Evolutionary conservation across 2,113 vertebrate species (phyloP).

Genomic region (Mionectes macconnelli): DNA sequence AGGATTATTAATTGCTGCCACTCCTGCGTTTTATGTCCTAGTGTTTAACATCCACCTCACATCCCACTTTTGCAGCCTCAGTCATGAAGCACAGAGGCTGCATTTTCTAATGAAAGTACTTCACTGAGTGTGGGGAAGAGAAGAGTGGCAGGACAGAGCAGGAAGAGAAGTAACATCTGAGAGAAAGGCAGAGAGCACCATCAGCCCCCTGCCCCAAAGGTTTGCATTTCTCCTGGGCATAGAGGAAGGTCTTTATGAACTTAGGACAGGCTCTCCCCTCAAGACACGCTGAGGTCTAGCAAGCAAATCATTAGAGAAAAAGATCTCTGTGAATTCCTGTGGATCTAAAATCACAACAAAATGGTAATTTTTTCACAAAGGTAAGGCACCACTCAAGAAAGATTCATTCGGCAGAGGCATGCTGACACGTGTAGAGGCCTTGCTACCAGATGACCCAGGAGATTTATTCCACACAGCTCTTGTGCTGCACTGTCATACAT

Average conservation of each 20-base stretch:
- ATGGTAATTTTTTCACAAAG: neutral
- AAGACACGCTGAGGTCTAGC: neutral
- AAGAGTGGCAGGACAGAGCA: neutral
- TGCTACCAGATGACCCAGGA: neutral
- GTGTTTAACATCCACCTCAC: neutral
- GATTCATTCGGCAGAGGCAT: neutral
- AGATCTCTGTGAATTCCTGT: neutral
- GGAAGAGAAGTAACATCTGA: neutral
- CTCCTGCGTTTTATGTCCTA: neutral
- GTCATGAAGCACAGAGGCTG: neutral
- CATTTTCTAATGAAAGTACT: neutral
- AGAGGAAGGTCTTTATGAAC: neutral
- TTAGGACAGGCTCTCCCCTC: neutral
- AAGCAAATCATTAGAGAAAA: neutral
- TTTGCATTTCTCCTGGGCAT: neutral
- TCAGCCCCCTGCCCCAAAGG: neutral
- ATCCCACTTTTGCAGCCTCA: neutral
- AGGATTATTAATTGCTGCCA: neutral
- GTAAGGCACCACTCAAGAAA: neutral
- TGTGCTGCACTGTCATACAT: neutral
- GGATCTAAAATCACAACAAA: neutral
- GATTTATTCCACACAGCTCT: neutral
- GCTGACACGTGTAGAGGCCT: neutral
- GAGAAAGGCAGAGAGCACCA: neutral
- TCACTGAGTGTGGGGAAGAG: neutral